These are phyloP conservation scores for Dufourea novaeangliae DNA, from an alignment of 1,140 invertebrate species.

Conservation along the genomic window DNA sequence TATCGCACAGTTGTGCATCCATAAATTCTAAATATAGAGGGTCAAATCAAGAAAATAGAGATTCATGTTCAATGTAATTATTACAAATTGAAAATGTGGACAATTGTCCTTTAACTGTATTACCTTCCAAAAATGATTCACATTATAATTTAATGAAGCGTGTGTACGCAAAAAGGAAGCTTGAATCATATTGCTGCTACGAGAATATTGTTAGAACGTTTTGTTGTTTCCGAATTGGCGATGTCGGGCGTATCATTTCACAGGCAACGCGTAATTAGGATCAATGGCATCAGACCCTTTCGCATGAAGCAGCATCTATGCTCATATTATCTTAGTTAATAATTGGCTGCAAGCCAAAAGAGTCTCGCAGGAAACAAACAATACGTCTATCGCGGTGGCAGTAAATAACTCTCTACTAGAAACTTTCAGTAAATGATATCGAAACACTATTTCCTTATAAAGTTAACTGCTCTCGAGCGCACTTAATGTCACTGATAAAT, in stretches of 20 bases:
- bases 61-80: too few species aligned
- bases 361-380: constrained; percentile 12
- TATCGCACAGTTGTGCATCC: too few species aligned
- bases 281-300: background rate
- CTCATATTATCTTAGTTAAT: constrained; percentile 5
- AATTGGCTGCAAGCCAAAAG: constrained; percentile 45
- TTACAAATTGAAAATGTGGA: too few species aligned
- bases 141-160: too few species aligned
- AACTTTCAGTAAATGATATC: background rate
- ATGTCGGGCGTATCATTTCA: background rate
- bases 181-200: too few species aligned
- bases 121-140: too few species aligned
- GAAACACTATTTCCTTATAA: background rate
- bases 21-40: too few species aligned
- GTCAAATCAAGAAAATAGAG: too few species aligned
- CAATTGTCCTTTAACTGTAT: too few species aligned
- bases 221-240: background rate
- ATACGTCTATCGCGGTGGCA: constrained; percentile 15
- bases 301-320: background rate
- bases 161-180: too few species aligned
- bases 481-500: background rate
- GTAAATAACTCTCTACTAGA: constrained; percentile 49
- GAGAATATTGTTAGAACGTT: background rate
- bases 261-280: constrained; percentile 6
- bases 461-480: background rate